Percentiles rank a stretch among this genome's conserved stretches.
Conservation (phyloP, 2,113 vertebrate genomes). For the Anthoscopus minutus region DNA sequence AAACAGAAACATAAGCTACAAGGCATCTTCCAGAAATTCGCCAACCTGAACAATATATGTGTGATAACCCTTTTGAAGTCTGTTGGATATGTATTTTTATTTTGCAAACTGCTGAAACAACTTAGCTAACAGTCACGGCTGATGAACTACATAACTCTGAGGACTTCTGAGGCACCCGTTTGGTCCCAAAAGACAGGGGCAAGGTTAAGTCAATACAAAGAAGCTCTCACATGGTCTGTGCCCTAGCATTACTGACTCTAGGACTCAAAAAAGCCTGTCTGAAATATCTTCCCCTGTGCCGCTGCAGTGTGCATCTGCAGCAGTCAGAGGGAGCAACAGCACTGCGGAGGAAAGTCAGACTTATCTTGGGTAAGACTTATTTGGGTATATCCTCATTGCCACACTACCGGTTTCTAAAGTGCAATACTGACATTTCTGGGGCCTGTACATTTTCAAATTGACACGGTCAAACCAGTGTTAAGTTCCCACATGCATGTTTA, state of each 20-base stretch:
- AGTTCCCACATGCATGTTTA: rapidly evolving
- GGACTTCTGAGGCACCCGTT: not conserved
- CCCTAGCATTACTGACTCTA: not conserved
- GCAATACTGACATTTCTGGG: not conserved
- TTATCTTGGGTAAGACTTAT: not conserved
- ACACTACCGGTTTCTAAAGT: not conserved
- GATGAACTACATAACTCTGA: not conserved
- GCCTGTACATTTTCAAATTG: not conserved
- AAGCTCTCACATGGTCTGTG: not conserved
- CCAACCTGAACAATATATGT: not conserved
- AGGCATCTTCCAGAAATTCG: not conserved
- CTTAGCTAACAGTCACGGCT: not conserved
- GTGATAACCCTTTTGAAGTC: not conserved
- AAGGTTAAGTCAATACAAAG: not conserved
- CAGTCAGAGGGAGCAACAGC: not conserved
- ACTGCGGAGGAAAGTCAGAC: not conserved
- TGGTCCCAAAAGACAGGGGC: not conserved
- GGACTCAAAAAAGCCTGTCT: not conserved
- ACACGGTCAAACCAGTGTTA: not conserved
- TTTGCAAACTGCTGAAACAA: not conserved
- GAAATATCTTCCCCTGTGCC: not conserved
- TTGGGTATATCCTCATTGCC: not conserved
- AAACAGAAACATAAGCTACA: not conserved
- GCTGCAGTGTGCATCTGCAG: not conserved
- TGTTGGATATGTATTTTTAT: not conserved